A percentile compares a stretch with the other conserved stretches of the same genome.
These are phyloP conservation scores for Nemopilema nomurai DNA, from an alignment of 30 jellyfish, hydroid and myxozoan genomes.

Conservation along the genomic window DNA sequence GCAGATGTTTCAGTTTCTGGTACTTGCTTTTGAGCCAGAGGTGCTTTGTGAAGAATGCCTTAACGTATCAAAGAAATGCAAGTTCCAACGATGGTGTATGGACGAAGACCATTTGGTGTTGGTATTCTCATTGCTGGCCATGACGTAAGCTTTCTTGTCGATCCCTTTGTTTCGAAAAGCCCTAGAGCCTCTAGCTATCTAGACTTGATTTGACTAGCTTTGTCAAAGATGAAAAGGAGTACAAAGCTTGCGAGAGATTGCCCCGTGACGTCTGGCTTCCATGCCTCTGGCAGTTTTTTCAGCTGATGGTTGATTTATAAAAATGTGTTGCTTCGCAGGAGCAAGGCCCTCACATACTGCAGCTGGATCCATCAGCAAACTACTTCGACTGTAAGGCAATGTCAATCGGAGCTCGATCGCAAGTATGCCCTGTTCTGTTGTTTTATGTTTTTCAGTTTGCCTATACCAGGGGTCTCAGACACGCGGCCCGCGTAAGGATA, in stretches of 20 bases:
- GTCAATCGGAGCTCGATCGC: constrained; percentile 99
- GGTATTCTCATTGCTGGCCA: constrained; percentile 97
- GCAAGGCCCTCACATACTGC: constrained; percentile 96
- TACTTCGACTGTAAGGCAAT: constrained; percentile 91
- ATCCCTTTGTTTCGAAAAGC: no score
- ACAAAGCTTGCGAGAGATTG: no score
- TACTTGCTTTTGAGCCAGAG: no score
- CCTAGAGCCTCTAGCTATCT: neutral
- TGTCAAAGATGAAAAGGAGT: no score
- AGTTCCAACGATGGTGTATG: constrained; percentile 97
- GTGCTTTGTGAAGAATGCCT: neutral
- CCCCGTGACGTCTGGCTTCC: no score
- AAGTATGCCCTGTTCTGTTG: constrained; percentile 79
- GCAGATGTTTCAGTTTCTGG: no score
- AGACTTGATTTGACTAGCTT: no score
- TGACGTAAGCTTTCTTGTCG: constrained; percentile 72
- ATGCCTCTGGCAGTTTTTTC: no score
- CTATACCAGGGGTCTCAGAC: no score
- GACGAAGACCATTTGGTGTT: constrained; percentile 99
- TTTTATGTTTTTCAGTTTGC: no score
- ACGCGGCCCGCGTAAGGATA: no score
- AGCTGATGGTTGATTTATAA: no score
- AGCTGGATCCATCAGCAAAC: constrained; percentile 99
- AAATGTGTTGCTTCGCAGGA: constrained; percentile 53
- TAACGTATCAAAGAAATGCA: constrained; percentile 92